Conservation (phyloP, 64 coral and sea anemone species). For the Anthopleura sola region DNA sequence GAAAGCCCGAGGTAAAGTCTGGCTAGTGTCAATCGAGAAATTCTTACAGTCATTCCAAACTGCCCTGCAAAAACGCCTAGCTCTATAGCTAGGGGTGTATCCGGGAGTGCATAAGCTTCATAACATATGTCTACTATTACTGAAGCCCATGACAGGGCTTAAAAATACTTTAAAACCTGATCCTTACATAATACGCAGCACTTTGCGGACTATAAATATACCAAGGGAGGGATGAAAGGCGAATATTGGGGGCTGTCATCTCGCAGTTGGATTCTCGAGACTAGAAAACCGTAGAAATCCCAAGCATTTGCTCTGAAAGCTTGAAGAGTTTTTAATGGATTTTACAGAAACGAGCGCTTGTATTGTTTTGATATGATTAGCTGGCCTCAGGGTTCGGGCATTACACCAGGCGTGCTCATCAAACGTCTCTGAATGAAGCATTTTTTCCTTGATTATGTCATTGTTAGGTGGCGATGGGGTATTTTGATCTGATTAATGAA, state of each 20-base stretch:
- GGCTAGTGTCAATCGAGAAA: not conserved
- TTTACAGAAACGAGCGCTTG: not conserved
- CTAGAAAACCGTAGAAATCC: not conserved
- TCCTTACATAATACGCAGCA: not conserved
- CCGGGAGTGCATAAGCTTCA: not conserved
- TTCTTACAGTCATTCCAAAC: not conserved
- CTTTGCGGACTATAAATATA: slow-evolving; percentile 16
- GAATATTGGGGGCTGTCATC: not conserved
- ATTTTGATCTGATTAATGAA: not conserved
- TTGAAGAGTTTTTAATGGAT: slow-evolving; percentile 10
- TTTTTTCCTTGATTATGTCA: not conserved
- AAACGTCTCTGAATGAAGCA: not conserved
- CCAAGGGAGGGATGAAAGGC: slow-evolving; percentile 2
- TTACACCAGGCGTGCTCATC: not conserved
- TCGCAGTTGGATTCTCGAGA: not conserved
- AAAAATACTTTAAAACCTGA: slow-evolving; percentile 5
- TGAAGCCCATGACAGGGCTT: not conserved
- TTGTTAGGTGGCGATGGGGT: not conserved
- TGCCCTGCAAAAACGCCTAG: not conserved
- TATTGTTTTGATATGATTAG: not conserved
- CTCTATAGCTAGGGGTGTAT: not conserved
- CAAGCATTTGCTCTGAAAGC: not conserved
- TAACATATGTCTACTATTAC: not conserved
- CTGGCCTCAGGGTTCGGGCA: not conserved
- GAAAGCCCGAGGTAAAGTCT: not conserved